Evolutionary conservation across 2,888 invertebrate genomes (phyloP).

Genomic region (Platerodrilus igneus): DNA sequence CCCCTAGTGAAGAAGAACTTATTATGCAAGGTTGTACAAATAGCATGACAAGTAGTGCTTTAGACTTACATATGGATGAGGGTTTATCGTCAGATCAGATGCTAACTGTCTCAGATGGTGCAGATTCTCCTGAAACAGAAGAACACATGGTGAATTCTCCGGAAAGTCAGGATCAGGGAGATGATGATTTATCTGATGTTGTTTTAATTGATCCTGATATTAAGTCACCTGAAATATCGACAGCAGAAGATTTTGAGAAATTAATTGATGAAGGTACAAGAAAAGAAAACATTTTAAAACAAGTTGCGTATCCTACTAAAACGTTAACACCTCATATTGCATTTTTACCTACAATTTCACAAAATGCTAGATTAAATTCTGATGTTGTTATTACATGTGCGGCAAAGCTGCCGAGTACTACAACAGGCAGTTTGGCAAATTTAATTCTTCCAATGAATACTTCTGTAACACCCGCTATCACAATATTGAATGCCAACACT

Average conservation of each 20-base stretch:
- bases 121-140: conserved; percentile 54
- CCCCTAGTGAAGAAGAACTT: conserved; percentile 46
- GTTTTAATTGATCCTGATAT: conserved; percentile 58
- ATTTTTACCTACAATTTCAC: conserved; percentile 21
- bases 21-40: conserved; percentile 45
- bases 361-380: conserved; percentile 22
- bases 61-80: conserved; percentile 39
- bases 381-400: conserved; percentile 37
- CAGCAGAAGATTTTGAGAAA: conserved; percentile 64
- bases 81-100: conserved; percentile 45
- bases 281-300: conserved; percentile 48
- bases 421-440: conserved; percentile 36
- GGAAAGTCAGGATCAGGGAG: conserved; percentile 35
- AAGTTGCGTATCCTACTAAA: conserved; percentile 12
- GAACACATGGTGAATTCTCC: conserved; percentile 49
- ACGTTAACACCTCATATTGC: conserved; percentile 19
- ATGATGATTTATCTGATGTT: conserved; percentile 57
- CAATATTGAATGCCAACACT: conserved; percentile 44
- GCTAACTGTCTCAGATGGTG: conserved; percentile 48
- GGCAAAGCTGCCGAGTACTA: conserved; percentile 37
- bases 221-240: conserved; percentile 60
- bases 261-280: conserved; percentile 60
- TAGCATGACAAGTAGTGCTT: conserved; percentile 33
- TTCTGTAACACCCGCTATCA: conserved; percentile 41
- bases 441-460: conserved; percentile 40